Base-by-base conservation (phyloP, 2,113 vertebrate species). In the Nymphicus hollandicus region DNA sequence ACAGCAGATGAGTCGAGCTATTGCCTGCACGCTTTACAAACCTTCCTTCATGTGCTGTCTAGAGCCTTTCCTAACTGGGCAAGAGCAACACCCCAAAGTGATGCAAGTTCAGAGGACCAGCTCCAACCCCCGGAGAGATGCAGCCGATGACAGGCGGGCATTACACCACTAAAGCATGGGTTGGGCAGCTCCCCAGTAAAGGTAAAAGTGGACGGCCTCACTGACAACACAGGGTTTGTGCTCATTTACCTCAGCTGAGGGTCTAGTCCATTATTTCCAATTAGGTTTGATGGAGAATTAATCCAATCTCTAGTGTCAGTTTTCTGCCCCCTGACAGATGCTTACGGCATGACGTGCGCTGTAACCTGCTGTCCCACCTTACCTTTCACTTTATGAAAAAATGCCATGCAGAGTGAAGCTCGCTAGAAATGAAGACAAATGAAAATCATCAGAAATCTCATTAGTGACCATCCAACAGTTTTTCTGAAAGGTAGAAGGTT, bases 401-500 rank as follows among this genome's bases (percentile, higher is more conserved):
- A 79, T 69, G 77, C 63, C 78, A 53, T 12, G 49, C 73, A 82
- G 63, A 95, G 71, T 28, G 85, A 84, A 37, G 44, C 74, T 61
- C 3, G 5, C 69, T 82, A 61, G 80, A 78, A 96, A 96, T 88
- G 76, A 95, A 96, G 95, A 95, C 77, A 92, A 95, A 96, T 93
- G 47, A 80, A 95, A 90, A 91, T 93, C 60, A 72, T 49, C 5
- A 14, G 39, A 89, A 94, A 82, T 95, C 91, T 96, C 93, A 94
- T 95, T 92, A 97, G 83, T 83, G 91, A 85, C 93, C 77, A 43
- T 88, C 68, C 90, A 95, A 89, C 74, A 76, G 86, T 53, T 94
- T 84, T 0, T 0, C 39, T 71, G 92, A 79, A 71, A 95, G 47
- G 68, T 58, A 55, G 61, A 81, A 49, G 17, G 5, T 6, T 79